phyloP scores from a whole-genome alignment of 2,113 vertebrate genomes.

The Rhinolophus sinicus region DNA sequence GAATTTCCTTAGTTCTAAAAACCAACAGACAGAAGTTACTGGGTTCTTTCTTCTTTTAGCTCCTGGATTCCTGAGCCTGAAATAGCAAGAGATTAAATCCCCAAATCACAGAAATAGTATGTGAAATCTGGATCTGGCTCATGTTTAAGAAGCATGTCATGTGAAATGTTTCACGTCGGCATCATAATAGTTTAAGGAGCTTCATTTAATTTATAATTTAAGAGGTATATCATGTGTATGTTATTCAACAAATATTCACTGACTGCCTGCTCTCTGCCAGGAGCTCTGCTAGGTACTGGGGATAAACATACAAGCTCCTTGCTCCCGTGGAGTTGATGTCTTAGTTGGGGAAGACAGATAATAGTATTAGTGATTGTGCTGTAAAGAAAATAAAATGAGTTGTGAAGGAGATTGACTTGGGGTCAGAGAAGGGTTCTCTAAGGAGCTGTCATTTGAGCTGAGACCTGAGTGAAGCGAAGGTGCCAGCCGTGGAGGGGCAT shows the following conservation, averaged over 20 bases:
- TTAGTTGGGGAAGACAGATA: neutral
- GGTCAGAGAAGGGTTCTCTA: neutral
- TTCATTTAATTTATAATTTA: conserved; percentile 22
- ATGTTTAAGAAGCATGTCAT: conserved; percentile 32
- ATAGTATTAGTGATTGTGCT: neutral
- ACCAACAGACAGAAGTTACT: conserved; percentile 24
- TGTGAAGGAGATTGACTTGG: neutral
- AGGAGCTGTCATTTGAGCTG: neutral
- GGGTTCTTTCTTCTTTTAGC: conserved; percentile 61
- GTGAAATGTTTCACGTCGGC: neutral
- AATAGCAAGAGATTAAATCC: conserved; percentile 66
- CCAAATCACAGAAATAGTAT: conserved; percentile 59
- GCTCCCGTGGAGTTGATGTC: neutral
- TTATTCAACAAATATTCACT: conserved; percentile 34
- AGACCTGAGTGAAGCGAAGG: neutral
- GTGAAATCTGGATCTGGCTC: conserved; percentile 49
- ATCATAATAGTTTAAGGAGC: neutral
- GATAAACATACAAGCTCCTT: neutral
- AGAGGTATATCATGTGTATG: neutral
- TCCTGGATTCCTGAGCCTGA: conserved; percentile 54
- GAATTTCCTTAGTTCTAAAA: conserved; percentile 20
- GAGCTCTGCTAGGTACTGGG: neutral
- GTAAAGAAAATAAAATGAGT: neutral
- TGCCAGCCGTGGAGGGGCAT: neutral
- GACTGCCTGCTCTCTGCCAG: neutral